Evolutionary conservation across 2,888 invertebrate genomes (phyloP).

Genomic region (Plebejus anna): DNA sequence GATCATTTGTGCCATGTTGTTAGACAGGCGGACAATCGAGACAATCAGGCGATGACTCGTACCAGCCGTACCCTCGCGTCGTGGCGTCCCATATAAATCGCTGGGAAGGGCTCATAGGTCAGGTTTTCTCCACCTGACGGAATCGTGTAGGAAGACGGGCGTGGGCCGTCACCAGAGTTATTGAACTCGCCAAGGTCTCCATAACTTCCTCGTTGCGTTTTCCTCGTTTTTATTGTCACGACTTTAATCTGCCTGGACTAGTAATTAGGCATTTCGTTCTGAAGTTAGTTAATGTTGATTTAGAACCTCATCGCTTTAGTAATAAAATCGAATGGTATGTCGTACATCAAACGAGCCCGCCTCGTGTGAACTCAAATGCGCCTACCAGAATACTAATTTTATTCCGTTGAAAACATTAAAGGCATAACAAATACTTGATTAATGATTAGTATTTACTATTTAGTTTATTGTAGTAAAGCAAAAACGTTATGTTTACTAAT

Average conservation of each 20-base stretch:
- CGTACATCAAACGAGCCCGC: background rate
- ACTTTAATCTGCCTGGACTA: constrained; percentile 28
- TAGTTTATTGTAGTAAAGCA: background rate
- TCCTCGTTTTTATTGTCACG: constrained; percentile 32
- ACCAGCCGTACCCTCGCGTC: background rate
- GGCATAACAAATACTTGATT: background rate
- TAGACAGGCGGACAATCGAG: background rate
- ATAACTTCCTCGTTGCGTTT: constrained; percentile 35
- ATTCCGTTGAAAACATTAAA: background rate
- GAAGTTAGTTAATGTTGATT: background rate
- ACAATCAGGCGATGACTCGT: background rate
- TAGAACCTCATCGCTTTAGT: background rate
- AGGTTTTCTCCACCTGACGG: constrained; percentile 61
- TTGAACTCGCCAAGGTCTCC: constrained; percentile 41
- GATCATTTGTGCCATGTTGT: background rate
- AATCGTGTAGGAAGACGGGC: constrained; percentile 45
- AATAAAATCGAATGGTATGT: background rate
- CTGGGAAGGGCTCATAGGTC: constrained; percentile 54
- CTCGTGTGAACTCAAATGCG: background rate
- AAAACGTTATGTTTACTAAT: background rate
- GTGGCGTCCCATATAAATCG: constrained; percentile 16
- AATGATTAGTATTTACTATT: background rate
- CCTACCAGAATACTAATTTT: constrained; percentile 1
- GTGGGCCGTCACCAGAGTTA: constrained; percentile 42
- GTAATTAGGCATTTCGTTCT: constrained; percentile 24